Conservation (phyloP, 2,888 invertebrate species). For the Ecliptopera silaceata region DNA sequence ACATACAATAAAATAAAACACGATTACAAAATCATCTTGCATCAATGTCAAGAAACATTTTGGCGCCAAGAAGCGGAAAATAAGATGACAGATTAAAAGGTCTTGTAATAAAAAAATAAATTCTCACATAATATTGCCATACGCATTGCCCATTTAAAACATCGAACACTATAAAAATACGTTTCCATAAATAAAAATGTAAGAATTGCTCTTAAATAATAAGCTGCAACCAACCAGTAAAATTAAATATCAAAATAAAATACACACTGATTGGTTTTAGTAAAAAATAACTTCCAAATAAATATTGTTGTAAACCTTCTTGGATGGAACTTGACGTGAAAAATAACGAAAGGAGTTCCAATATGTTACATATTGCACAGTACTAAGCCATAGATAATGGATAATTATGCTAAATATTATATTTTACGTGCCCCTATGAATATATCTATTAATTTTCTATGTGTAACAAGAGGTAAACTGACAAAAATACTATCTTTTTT, state of each 20-base stretch:
- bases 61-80: not conserved
- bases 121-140: too few species aligned
- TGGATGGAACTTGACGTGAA: too few species aligned
- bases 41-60: slow-evolving; percentile 7
- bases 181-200: slow-evolving; percentile 40
- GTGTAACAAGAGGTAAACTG: slow-evolving; percentile 18
- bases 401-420: not conserved
- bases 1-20: not conserved
- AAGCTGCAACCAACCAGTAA: slow-evolving; percentile 6
- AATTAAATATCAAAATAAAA: too few species aligned
- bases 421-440: slow-evolving; percentile 27
- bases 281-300: too few species aligned
- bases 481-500: slow-evolving; percentile 19
- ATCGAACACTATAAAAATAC: slow-evolving; percentile 35
- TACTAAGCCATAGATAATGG: not conserved
- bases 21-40: slow-evolving; percentile 41
- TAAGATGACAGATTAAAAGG: too few species aligned
- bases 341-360: not conserved
- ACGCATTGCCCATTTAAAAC: too few species aligned
- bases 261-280: too few species aligned
- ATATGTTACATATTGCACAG: not conserved
- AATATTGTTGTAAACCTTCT: not conserved
- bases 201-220: slow-evolving; percentile 18
- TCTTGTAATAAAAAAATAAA: too few species aligned
- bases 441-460: slow-evolving; percentile 23